These are phyloP conservation scores for Selenia dentaria DNA, from an alignment of 2,888 invertebrate species.

Conservation along the genomic window DNA sequence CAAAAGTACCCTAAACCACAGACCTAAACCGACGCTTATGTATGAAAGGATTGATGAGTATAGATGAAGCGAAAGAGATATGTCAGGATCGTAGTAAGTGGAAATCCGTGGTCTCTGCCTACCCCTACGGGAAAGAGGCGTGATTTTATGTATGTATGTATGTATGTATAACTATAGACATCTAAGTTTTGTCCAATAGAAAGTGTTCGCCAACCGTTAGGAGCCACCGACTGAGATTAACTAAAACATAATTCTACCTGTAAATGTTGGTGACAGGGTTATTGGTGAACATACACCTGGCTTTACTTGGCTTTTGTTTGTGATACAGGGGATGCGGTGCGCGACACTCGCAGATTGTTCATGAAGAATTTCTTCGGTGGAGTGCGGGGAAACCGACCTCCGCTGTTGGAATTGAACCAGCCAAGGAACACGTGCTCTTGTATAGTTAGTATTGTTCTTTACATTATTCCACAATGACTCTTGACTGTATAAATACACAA, in stretches of 20 bases:
- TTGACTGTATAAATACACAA: no score
- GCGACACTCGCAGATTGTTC: constrained; percentile 57
- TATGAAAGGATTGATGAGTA: no score
- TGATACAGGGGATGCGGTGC: constrained; percentile 51
- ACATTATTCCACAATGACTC: no score
- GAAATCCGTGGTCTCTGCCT: no score
- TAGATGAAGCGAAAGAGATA: no score
- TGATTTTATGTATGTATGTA: no score
- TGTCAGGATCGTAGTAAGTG: no score
- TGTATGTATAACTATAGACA: no score
- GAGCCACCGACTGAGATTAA: constrained; percentile 7
- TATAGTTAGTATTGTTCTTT: constrained; percentile 81
- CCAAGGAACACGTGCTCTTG: constrained; percentile 86
- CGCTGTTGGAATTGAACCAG: constrained; percentile 74
- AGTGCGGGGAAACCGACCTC: constrained; percentile 88
- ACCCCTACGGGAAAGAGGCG: no score
- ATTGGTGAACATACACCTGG: background rate
- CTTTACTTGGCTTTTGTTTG: constrained; percentile 5
- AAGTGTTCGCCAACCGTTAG: constrained; percentile 9
- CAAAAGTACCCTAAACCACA: no score
- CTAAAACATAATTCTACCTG: constrained; percentile 4
- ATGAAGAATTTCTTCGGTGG: constrained; percentile 85
- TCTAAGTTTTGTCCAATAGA: constrained; percentile 3
- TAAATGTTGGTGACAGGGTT: background rate
- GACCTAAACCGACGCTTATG: no score